Base-by-base conservation (phyloP, 2,888 invertebrate genomes). In the Cephus runcator region DNA sequence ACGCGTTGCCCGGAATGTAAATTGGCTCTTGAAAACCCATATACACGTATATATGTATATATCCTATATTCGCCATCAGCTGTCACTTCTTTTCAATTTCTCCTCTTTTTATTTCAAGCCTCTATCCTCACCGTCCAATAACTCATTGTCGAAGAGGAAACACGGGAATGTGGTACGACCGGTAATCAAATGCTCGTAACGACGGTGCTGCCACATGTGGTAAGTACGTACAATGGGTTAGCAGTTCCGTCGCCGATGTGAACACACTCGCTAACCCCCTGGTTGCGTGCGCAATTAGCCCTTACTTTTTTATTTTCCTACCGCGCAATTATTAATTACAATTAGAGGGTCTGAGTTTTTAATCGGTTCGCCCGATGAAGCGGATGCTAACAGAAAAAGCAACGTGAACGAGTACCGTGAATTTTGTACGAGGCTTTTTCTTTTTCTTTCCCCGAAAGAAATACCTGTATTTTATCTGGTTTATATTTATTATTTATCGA, bases 1-100 rank as follows among this genome's bases (percentile, higher is more conserved):
- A 31, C 73, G 76, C n/a, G 75, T 34, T 75, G 77, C 36, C 75
- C 76, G 77, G 83, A 83, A 82, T 82, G 83, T 82, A 84, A 84
- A 85, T 83, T 83, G 81, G 80, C 80, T 83, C 79, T 80, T 79
- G 79, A 77, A 15, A 56, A 56, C 56, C 23, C 40, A 6, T 15
- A 23, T 6, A 40, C 23, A 15, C 23, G 23, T 40, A 40, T 40
- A 40, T 40, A 40, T 4, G 1, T 56, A 56, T 15, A 6, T 9
- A 23, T 56, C 23, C 23, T 1, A 23, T 56, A 56, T 56, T 23
- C 56, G 23, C 56, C 23, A 56, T 56, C 56, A 56, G 23, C 23
- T 15, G 56, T 56, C 56, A 6, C 56, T 56, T 9, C 56, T 6
- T 56, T 9, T 56, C 56, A 56, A 56, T 56, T 56, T 56, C 40